These are phyloP conservation scores for Capitella teleta DNA, from an alignment of 1,140 invertebrate species.

Conservation along the genomic window DNA sequence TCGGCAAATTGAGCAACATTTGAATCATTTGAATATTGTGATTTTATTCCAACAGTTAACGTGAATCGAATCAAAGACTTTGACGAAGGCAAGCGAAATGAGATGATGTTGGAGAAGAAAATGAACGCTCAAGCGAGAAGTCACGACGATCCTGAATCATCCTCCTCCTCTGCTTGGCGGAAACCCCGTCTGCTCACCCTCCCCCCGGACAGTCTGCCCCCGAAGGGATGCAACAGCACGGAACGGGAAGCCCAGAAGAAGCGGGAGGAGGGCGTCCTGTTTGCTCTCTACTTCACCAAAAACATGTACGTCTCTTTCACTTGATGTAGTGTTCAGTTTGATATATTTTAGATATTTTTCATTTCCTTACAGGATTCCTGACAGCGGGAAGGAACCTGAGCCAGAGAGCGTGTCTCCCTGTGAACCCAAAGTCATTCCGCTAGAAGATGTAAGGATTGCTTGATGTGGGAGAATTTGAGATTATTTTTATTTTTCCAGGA, in stretches of 20 bases:
- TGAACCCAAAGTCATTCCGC: too few species aligned
- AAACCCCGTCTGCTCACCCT: slow-evolving; percentile 53
- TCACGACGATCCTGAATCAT: not conserved
- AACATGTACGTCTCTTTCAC: slow-evolving; percentile 59
- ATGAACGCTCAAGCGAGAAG: slow-evolving; percentile 36
- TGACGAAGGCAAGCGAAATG: slow-evolving; percentile 81
- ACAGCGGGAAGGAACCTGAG: too few species aligned
- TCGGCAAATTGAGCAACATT: too few species aligned
- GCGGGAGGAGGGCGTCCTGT: slow-evolving; percentile 67
- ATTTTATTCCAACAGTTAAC: slow-evolving; percentile 70
- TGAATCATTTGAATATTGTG: too few species aligned
- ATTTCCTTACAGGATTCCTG: too few species aligned
- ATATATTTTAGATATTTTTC: too few species aligned
- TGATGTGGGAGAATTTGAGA: too few species aligned
- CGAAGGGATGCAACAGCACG: slow-evolving; percentile 67
- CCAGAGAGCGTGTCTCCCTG: too few species aligned
- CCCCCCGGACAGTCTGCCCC: slow-evolving; percentile 51
- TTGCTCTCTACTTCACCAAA: slow-evolving; percentile 67
- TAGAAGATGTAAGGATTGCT: too few species aligned
- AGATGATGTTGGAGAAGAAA: slow-evolving; percentile 71
- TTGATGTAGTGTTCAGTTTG: too few species aligned
- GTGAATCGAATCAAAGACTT: slow-evolving; percentile 71
- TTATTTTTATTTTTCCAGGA: too few species aligned
- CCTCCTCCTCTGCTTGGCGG: slow-evolving; percentile 45
- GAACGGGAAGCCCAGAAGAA: slow-evolving; percentile 77